Percentiles rank a stretch among this genome's conserved stretches.
Conservation (phyloP, 2,113 vertebrate genomes). For the Dissostichus mawsoni region DNA sequence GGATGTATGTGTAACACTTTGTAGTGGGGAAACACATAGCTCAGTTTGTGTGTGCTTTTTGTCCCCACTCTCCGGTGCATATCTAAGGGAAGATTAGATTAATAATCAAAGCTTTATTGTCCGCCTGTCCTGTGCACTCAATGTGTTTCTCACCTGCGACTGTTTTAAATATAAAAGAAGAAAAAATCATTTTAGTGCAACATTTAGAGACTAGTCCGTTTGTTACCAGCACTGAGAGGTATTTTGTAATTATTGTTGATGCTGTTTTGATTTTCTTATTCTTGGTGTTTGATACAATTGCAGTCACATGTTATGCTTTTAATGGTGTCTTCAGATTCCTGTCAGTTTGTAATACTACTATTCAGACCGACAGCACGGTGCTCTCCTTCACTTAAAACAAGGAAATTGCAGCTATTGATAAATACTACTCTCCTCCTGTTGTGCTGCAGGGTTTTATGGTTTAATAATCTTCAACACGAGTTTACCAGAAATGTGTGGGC, state of each 20-base stretch:
- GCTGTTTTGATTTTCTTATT: constrained; percentile 78
- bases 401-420: constrained; percentile 84
- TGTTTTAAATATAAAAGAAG: constrained; percentile 29
- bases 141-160: constrained; percentile 50
- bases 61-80: constrained; percentile 49
- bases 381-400: constrained; percentile 86
- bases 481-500: constrained; percentile 30
- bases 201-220: constrained; percentile 67
- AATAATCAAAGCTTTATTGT: constrained; percentile 78
- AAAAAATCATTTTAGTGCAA: constrained; percentile 53
- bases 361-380: constrained; percentile 80
- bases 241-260: constrained; percentile 79
- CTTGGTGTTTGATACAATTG: constrained; percentile 80
- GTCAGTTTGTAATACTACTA: constrained; percentile 77
- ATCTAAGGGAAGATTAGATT: constrained; percentile 70
- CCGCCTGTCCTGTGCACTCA: constrained; percentile 66
- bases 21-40: constrained; percentile 50
- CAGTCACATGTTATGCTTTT: constrained; percentile 75
- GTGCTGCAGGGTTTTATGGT: constrained; percentile 66
- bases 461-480: constrained; percentile 62
- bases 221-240: constrained; percentile 83
- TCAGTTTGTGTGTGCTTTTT: constrained; percentile 37
- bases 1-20: constrained; percentile 20
- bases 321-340: constrained; percentile 75
- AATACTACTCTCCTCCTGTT: constrained; percentile 71